Evolutionary conservation across 2,888 invertebrate genomes (phyloP).

Genomic region (Xylota sylvarum): DNA sequence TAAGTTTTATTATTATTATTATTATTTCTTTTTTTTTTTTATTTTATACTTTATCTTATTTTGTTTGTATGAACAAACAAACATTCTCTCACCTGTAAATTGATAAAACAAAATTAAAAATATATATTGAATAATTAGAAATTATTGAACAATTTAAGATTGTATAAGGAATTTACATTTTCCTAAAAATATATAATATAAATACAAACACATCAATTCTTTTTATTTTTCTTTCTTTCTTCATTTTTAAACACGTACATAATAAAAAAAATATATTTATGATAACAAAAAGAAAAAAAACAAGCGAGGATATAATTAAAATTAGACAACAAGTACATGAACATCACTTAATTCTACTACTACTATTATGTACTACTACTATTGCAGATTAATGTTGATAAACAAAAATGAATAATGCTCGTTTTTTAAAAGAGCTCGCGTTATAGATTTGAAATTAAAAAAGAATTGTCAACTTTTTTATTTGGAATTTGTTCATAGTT

Average conservation of each 20-base stretch:
- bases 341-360: slow-evolving; percentile 43
- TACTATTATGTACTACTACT: slow-evolving; percentile 22
- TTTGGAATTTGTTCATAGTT: background rate
- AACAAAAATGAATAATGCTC: slow-evolving; percentile 20
- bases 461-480: background rate
- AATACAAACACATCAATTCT: slow-evolving; percentile 71
- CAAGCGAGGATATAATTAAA: slow-evolving; percentile 17
- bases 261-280: slow-evolving; percentile 30
- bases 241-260: slow-evolving; percentile 33
- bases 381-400: slow-evolving; percentile 47
- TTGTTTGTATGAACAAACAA: slow-evolving; percentile 41
- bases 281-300: slow-evolving; percentile 28
- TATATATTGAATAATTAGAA: slow-evolving; percentile 63
- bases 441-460: slow-evolving; percentile 9
- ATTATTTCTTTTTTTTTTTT: slow-evolving; percentile 18
- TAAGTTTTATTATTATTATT: background rate
- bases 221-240: slow-evolving; percentile 48
- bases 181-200: slow-evolving; percentile 69
- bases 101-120: slow-evolving; percentile 40
- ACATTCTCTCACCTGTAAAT: slow-evolving; percentile 63
- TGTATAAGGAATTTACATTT: slow-evolving; percentile 70
- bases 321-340: slow-evolving; percentile 7
- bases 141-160: slow-evolving; percentile 59
- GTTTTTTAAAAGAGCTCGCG: slow-evolving; percentile 44
- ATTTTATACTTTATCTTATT: slow-evolving; percentile 38